Base-by-base conservation (phyloP, 1,140 invertebrate genomes). In the Cardiocondyla obscurior region DNA sequence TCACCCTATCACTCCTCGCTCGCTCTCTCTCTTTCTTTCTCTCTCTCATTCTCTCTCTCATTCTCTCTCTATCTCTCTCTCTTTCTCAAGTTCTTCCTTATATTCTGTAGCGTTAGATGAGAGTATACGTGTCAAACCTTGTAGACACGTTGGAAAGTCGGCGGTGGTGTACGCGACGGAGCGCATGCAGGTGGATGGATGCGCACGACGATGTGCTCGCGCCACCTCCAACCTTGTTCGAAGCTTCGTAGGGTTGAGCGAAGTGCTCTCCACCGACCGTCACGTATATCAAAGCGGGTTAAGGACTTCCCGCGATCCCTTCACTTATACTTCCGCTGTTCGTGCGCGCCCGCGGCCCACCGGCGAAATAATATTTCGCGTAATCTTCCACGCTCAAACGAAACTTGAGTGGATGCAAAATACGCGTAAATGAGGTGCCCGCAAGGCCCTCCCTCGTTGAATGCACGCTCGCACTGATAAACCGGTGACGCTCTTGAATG, bases 391-490 rank as follows among this genome's bases (percentile, higher is more conserved):
- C 76, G 86, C 83, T 90, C 88, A 90, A 90, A 90, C 90, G 90
- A 90, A 90, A 88, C 83, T 73, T 82, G 87, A 91, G 88, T 90
- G 87, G 90, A 90, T 90, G 90, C 89, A 90, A 91, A 91, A 90
- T 85, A 81, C 83, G 85, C 86, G 83, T 89, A 90, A 91, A 90
- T 90, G 90, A 91, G 86, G 65, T 72, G 90, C 90, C 88, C 36
- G 83, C 64, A 33, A 79, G 62, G 76, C 53, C 36, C 65, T 82
- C n/a, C n/a, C 74, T 64, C 77, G 30, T 57, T 58, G 81, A 67
- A 64, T 67, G 72, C 53, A 73, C 53, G 73, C 7, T 36, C 16
- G 28, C 70, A 69, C 81, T 64, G 72, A 86, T 72, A 70, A 12
- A n/a, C 33, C 19, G 19, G 12, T 16, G 49, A 79, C 64, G 39